Evolutionary conservation across 2,113 vertebrate genomes (phyloP), one percentile per base, ranked within the genome.

Genomic region (Coturnix japonica): DNA sequence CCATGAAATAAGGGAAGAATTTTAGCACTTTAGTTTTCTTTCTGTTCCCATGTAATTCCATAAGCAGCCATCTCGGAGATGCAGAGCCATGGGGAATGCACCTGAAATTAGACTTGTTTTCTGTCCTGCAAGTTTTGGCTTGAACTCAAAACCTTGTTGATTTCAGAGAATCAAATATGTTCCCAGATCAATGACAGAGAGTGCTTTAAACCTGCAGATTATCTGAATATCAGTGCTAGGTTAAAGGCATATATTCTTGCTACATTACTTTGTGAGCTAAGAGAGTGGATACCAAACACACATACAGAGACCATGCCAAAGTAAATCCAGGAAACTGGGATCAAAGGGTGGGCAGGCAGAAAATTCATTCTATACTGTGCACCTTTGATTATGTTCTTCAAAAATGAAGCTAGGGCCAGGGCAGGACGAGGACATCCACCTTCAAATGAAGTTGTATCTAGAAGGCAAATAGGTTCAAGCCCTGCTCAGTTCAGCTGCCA

Each of bases 161-260:
- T 61, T 91, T 56, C 14, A 2, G 33, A 82, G 75, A 67, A 31
- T 56, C 30, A 82, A 56, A 67, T 71, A 4, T 28, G 33, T 22
- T 89, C 75, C 25, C 60, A 74, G 89, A 89, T 63, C 91, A 94
- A 67, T 80, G 92, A 87, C 87, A 85, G 39, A 13, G 22, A 60
- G 86, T 56, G 41, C 81, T 91, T 92, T 94, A 92, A 91, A 82
- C 91, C n/a, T 21, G 30, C n/a, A 13, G 35, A 80, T 90, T 56
- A 82, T 70, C 64, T 63, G 70, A 63, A 0, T 51, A 9, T 44
- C 65, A 54, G 31, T 5, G 43, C 41, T 22, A 21, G 90, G 74
- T 91, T 91, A 69, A 90, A 95, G 39, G 73, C 73, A 3, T 9
- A 28, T 31, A 47, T 8, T 44, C 28, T 46, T 70, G 21, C 81